These are phyloP conservation scores for Melanotaenia parkinsoni DNA, from an alignment of 2,797 vertebrate species.

Conservation along the genomic window DNA sequence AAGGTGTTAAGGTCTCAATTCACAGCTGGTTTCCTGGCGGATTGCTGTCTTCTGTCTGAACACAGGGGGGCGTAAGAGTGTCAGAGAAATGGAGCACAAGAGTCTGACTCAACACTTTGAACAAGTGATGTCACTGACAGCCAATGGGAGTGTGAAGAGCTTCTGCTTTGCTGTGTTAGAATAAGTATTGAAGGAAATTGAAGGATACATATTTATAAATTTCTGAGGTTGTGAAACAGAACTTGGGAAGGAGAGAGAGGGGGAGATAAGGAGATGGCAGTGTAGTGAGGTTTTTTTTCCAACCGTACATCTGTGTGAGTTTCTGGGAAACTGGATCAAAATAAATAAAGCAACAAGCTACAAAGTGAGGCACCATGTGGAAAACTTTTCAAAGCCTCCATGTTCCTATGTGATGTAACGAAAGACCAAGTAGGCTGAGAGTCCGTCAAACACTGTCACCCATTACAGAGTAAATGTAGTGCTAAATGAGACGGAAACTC, in stretches of 20 bases:
- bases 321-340: conserved; percentile 10
- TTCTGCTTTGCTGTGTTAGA: conserved; percentile 45
- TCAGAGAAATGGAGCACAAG: conserved; percentile 28
- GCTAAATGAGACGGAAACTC: neutral
- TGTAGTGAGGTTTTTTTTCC: conserved; percentile 25
- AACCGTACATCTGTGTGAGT: conserved; percentile 13
- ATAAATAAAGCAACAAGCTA: conserved; percentile 38
- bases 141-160: conserved; percentile 83
- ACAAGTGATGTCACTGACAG: conserved; percentile 91
- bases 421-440: neutral
- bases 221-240: conserved; percentile 30
- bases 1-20: neutral
- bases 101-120: conserved; percentile 73
- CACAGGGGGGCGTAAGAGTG: conserved; percentile 75
- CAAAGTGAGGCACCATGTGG: conserved; percentile 22
- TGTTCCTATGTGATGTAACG: conserved; percentile 16
- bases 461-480: conserved; percentile 9
- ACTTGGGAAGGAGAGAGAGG: neutral
- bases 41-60: conserved; percentile 21
- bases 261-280: conserved; percentile 22
- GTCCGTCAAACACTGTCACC: conserved; percentile 11
- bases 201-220: conserved; percentile 45
- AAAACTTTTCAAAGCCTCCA: conserved; percentile 14
- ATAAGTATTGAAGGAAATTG: conserved; percentile 5
- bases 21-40: neutral